Base-by-base conservation (phyloP, 1,140 invertebrate genomes). In the Drosophila subpulchrella region DNA sequence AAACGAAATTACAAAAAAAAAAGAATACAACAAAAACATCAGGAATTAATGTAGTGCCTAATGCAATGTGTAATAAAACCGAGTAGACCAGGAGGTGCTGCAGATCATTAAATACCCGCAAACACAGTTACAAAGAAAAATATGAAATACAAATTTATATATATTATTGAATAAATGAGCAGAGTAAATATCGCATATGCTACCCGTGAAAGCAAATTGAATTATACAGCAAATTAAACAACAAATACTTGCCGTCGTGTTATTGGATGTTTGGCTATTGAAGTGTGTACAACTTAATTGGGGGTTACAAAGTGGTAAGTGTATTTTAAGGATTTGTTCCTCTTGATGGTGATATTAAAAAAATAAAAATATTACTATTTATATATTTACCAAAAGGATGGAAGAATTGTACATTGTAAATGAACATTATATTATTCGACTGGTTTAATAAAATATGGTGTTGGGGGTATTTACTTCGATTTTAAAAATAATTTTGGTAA, bases 31-130 rank as follows among this genome's bases (percentile, higher is more conserved):
- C 46, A 63, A 38, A 70, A 72, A 71, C 56, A 60, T 72, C 81
- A 80, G 81, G 72, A 85, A 84, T 81, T 85, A 85, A 76, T 68
- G 77, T 85, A 85, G 81, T 84, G 81, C 81, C 81, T 84, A 85
- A 83, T 81, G 78, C 59, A 59, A 67, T 74, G 79, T 78, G 74
- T 57, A 78, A 78, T 81, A 66, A 58, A 53, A 72, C 46, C 60
- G 61, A 30, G 41, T 70, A 68, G 73, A 75, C 60, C 51, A 41
- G 68, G 50, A 34, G 50, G 50, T 53, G 50, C 30, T 12, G 15
- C 50, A 62, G 38, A 48, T 61, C 42, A 61, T 62, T 48, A 57
- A 46, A 60, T 51, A 51, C 30, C 36, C 24, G 48, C 7, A 54
- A n/a, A 62, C 39, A 53, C 32, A 36, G 50, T 20, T 53, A 53